Percentiles rank a stretch among this genome's conserved stretches.
phyloP scores from a whole-genome alignment of 2,888 invertebrate genomes.

The Drosophila testacea region DNA sequence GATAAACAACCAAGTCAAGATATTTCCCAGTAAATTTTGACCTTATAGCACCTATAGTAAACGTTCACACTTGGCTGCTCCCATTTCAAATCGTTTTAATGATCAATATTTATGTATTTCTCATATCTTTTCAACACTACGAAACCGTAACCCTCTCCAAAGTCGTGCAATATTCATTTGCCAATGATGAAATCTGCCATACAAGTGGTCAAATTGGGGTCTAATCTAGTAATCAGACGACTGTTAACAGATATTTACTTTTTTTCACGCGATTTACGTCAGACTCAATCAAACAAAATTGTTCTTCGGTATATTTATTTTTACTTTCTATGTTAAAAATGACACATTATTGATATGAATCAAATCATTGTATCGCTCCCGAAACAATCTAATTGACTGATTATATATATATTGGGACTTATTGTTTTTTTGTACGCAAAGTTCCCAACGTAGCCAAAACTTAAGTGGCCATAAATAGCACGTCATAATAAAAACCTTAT shows the following conservation, averaged over 20 bases:
- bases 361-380: conserved; percentile 27
- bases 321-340: conserved; percentile 16
- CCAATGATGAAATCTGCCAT: conserved; percentile 10
- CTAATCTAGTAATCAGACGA: conserved; percentile 1
- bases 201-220: background rate
- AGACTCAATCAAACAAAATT: conserved; percentile 15
- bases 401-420: conserved; percentile 14
- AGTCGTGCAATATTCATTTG: background rate
- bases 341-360: conserved; percentile 38
- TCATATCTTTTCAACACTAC: background rate
- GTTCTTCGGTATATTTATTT: conserved; percentile 5
- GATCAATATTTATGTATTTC: background rate
- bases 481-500: conserved; percentile 19
- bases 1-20: conserved; percentile 10
- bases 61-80: background rate
- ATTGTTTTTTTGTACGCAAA: conserved; percentile 1
- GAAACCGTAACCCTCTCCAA: background rate
- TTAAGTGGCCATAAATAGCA: conserved; percentile 50
- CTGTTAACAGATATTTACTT: background rate
- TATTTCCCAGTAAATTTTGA: conserved; percentile 7
- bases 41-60: conserved; percentile 5
- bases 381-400: conserved; percentile 16
- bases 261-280: conserved; percentile 20
- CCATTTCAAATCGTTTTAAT: background rate
- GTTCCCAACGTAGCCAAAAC: conserved; percentile 18